Base-by-base conservation (phyloP, 2,113 vertebrate genomes). In the Urocolius indicus region DNA sequence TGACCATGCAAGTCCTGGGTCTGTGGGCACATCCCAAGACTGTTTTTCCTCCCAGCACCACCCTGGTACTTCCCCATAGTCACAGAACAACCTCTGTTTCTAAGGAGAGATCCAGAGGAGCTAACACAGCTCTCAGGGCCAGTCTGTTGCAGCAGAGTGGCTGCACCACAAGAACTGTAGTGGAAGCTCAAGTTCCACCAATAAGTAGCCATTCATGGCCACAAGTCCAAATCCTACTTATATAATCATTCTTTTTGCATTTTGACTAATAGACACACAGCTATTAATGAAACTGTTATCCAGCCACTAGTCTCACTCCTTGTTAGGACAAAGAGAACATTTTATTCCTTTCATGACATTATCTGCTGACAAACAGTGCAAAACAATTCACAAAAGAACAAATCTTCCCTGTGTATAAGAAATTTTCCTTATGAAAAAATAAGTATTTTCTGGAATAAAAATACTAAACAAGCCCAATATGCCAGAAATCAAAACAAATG, bases 331-430 rank as follows among this genome's bases (percentile, higher is more conserved):
- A 75, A 89, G n/a, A 82, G 30, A 20, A 12, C 76, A 24, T 86
- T 94, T 87, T 54, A 46, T 16, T 87, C 41, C 14, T 79, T 57
- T 66, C n/a, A 45, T 58, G 11, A 61, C 58, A 36, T 61, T 79
- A 85, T 61, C 54, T 66, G n/a, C 41, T 66, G 36, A 77, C 27
- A 73, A 93, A 87, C 48, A 77, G 16, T 1, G 3, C 15, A 83
- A 90, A 87, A 77, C 26, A 88, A 80, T 38, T 84, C 29, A 57
- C n/a, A n/a, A 81, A 63, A 80, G 32, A 89, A 84, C 65, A 95
- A 93, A 71, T 14, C 20, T 87, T 67, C 14, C 9, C 2, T 78
- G 63, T 59, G 5, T 71, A 55, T 48, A 90, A 83, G 11, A 63
- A 29, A 11, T 36, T 38, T 88, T 80, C 43, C 46, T 51, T 75